Base-by-base conservation (phyloP, 1,140 invertebrate genomes). In the Trachymyrmex septentrionalis region DNA sequence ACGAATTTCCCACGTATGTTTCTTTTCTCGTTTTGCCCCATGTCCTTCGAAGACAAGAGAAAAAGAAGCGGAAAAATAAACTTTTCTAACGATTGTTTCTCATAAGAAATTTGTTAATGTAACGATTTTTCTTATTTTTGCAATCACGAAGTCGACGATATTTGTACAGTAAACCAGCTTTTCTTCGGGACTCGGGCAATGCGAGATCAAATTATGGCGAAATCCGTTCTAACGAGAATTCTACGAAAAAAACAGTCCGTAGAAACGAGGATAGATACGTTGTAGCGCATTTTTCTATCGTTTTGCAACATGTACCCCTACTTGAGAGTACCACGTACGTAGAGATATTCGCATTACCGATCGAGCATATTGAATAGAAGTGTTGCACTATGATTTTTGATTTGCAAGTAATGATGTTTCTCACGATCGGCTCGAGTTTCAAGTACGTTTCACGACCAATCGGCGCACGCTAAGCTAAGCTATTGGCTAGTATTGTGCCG, bases 231-330 rank as follows among this genome's bases (percentile, higher is more conserved):
- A 19, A 63, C 14, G 48, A 59, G 19, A 73, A 48, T 19, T 14
- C 27, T 48, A 59, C 19, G 55, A 44, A 73, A 86, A 75, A 75
- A 75, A 14, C 61, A 72, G 61, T 86, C 55, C 30, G 14, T 63
- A 73, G 67, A 75, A 61, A 75, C 19, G n/a, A 84, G 73, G 64
- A 30, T 82, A 82, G 75, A 85, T 48, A 55, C 55, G 77, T 89
- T 81, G 77, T 76, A 89, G 73, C 61, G 73, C 88, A 89, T 87
- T 89, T 90, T 90, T 85, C 61, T 89, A 84, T 87, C 81, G 81
- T 73, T 87, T 75, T 55, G 48, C 30, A 57, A 81, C 24, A 69
- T 71, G 77, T 89, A 78, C 14, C 38, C 44, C 14, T 44, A 27
- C 21, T 19, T 38, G 34, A 44, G 14, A 80, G 30, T 53, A 30